phyloP scores from a whole-genome alignment of 2,113 vertebrate species.

The Phaetusa simplex region DNA sequence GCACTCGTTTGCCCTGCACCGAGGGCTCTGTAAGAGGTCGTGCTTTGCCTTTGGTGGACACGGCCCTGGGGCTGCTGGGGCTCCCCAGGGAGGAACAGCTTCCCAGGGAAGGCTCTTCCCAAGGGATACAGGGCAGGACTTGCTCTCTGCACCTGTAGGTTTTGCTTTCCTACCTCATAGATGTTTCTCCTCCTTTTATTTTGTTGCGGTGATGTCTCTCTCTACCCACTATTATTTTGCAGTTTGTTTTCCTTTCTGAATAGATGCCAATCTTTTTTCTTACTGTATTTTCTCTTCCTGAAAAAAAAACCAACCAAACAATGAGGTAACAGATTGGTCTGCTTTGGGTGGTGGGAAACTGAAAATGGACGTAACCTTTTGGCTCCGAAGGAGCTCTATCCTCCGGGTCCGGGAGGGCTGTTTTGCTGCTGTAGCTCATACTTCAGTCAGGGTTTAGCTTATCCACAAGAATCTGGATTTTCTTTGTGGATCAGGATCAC shows the following conservation, averaged over 20 bases:
- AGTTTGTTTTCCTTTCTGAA: neutral
- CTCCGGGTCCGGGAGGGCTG: neutral
- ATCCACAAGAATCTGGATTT: neutral
- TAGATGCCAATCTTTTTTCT: neutral
- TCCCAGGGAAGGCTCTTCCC: neutral
- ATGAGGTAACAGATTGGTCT: neutral
- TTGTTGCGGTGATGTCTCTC: neutral
- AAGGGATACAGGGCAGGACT: neutral
- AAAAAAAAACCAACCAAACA: neutral
- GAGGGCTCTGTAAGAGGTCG: neutral
- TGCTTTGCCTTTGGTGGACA: neutral
- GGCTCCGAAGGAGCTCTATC: neutral
- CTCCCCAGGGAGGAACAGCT: neutral
- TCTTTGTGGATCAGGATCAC: neutral
- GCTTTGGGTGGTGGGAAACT: neutral
- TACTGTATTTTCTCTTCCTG: neutral
- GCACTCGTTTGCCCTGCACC: rapidly evolving
- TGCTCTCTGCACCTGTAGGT: neutral
- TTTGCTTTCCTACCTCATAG: neutral
- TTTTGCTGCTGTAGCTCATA: neutral
- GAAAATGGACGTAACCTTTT: rapidly evolving
- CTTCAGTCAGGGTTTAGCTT: neutral
- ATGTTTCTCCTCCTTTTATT: neutral
- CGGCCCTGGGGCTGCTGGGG: neutral
- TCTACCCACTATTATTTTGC: neutral